Evolutionary conservation across 2,888 invertebrate genomes (phyloP).

Genomic region (Ferdinandea cuprea): DNA sequence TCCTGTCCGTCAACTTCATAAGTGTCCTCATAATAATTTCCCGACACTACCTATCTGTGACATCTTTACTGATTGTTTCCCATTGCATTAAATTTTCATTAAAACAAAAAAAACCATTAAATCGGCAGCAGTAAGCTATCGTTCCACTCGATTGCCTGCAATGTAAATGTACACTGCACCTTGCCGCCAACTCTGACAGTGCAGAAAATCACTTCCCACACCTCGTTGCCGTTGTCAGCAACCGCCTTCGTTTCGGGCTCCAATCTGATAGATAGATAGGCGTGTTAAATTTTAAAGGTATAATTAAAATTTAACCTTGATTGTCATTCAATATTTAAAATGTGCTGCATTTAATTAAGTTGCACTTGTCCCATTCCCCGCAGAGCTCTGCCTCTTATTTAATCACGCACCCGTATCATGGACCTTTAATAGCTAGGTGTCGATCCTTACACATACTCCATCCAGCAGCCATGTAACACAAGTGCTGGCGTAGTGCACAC

Average conservation of each 20-base stretch:
- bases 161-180: slow-evolving; percentile 48
- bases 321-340: slow-evolving; percentile 59
- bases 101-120: slow-evolving; percentile 46
- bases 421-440: slow-evolving; percentile 22
- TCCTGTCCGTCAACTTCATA: background rate
- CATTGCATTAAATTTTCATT: slow-evolving; percentile 60
- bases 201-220: too few species aligned
- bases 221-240: too few species aligned
- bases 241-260: background rate
- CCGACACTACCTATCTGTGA: slow-evolving; percentile 1
- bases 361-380: slow-evolving; percentile 2
- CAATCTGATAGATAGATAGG: slow-evolving; percentile 15
- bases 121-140: slow-evolving; percentile 55
- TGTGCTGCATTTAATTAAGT: slow-evolving; percentile 63
- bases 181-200: slow-evolving; percentile 24
- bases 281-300: slow-evolving; percentile 27
- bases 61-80: slow-evolving; percentile 51
- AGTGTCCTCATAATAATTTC: background rate
- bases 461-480: background rate
- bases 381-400: background rate
- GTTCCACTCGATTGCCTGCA: slow-evolving; percentile 32
- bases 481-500: background rate
- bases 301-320: slow-evolving; percentile 66
- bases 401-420: background rate
- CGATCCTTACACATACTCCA: background rate